These are phyloP conservation scores for Allochrocebus solatus DNA, from an alignment of 2,797 vertebrate genomes.

Conservation along the genomic window DNA sequence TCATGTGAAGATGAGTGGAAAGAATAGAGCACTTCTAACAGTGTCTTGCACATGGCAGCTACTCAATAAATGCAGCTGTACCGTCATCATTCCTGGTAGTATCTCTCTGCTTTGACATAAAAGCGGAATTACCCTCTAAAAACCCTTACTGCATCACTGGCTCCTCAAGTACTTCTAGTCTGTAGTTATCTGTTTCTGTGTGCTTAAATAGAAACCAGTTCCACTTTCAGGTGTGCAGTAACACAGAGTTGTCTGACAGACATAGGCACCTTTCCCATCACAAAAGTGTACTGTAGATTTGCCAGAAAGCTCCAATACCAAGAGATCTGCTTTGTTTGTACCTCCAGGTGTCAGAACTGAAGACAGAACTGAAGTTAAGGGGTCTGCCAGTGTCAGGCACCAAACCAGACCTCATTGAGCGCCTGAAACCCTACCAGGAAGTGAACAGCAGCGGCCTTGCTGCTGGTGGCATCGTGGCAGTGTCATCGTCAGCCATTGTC, in stretches of 20 bases:
- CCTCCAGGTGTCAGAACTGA: slow-evolving; percentile 95
- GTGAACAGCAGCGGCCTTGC: slow-evolving; percentile 79
- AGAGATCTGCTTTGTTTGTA: background rate
- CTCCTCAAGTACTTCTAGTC: background rate
- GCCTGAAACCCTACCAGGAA: slow-evolving; percentile 92
- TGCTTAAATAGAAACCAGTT: background rate
- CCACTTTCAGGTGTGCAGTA: background rate
- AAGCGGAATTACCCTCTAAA: background rate
- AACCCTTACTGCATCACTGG: background rate
- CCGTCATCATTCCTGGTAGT: background rate
- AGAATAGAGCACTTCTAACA: background rate
- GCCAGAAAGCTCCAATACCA: background rate
- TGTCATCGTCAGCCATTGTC: slow-evolving; percentile 73
- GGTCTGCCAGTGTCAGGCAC: slow-evolving; percentile 96
- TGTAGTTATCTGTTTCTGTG: background rate
- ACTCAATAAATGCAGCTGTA: background rate
- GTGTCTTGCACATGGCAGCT: background rate
- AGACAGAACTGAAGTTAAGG: slow-evolving; percentile 94
- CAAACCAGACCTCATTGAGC: slow-evolving; percentile 95
- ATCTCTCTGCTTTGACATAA: background rate
- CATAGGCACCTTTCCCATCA: background rate
- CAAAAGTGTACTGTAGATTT: background rate
- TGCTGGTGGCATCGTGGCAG: slow-evolving; percentile 71
- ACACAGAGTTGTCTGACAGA: background rate
- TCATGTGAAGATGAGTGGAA: background rate